These are phyloP conservation scores for Nyctereutes procyonoides DNA, from an alignment of 2,113 vertebrate species.

Conservation along the genomic window DNA sequence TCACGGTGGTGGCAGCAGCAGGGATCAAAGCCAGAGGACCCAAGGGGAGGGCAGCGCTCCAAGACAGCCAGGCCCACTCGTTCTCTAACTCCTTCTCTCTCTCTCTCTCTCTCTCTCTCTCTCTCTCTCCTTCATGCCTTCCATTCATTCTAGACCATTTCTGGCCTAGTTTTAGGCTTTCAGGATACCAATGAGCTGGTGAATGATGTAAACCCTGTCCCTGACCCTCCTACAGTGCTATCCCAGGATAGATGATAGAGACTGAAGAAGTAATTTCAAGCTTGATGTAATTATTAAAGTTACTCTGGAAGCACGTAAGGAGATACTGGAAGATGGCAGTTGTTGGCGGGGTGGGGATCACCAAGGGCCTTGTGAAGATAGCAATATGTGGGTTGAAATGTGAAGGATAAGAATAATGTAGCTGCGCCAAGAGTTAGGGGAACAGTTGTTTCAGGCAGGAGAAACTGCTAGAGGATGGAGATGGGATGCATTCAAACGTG, in stretches of 20 bases:
- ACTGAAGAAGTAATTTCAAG: constrained; percentile 30
- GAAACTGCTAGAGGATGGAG: constrained; percentile 3
- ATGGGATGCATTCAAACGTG: background rate
- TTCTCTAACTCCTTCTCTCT: background rate
- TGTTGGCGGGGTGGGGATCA: constrained; percentile 62
- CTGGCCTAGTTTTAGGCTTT: background rate
- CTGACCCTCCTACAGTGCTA: background rate
- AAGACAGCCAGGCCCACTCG: background rate
- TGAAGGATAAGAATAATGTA: constrained; percentile 47
- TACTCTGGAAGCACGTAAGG: constrained; percentile 56
- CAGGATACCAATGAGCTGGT: background rate
- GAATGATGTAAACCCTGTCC: background rate
- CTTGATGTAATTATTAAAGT: constrained; percentile 35
- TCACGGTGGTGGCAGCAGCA: background rate
- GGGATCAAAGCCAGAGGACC: background rate
- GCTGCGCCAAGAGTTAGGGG: constrained; percentile 22
- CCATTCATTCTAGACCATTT: background rate
- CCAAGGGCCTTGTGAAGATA: constrained; percentile 27
- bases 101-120: background rate
- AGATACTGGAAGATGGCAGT: constrained; percentile 27
- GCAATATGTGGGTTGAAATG: constrained; percentile 53
- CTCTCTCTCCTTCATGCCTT: background rate
- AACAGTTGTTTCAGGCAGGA: constrained; percentile 35
- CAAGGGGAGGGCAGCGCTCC: background rate
- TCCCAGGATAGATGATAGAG: background rate